These are phyloP conservation scores for Octonoba sinensis DNA, from an alignment of 2,888 invertebrate species.

Conservation along the genomic window DNA sequence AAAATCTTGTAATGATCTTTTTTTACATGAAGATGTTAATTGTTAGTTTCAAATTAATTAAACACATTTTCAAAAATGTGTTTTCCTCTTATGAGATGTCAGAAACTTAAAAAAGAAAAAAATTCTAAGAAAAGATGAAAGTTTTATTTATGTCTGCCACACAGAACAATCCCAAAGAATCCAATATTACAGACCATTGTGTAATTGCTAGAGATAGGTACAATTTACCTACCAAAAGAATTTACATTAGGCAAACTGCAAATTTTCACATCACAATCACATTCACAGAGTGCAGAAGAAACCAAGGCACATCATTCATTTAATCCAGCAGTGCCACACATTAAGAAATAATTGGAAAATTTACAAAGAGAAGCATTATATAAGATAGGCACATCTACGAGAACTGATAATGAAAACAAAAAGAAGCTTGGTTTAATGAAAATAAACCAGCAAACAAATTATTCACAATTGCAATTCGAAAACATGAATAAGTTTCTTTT, in stretches of 20 bases:
- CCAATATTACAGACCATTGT: constrained; percentile 15
- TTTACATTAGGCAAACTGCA: constrained; percentile 12
- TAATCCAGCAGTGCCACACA: background rate
- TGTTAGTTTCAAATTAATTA: too few relatives aligned
- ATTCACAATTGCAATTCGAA: too few relatives aligned
- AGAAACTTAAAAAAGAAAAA: too few relatives aligned
- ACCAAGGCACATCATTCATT: background rate
- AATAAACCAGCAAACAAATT: too few relatives aligned
- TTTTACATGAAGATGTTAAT: too few relatives aligned
- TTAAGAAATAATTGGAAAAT: constrained; percentile 5
- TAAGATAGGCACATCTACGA: background rate
- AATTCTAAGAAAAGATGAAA: background rate
- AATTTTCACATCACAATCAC: constrained; percentile 5
- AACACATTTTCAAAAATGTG: too few relatives aligned
- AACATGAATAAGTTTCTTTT: too few relatives aligned
- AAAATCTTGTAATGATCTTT: too few relatives aligned
- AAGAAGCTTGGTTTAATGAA: too few relatives aligned
- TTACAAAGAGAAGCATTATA: background rate
- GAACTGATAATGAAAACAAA: too few relatives aligned
- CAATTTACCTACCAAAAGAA: constrained; percentile 15
- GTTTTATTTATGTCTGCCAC: constrained; percentile 22
- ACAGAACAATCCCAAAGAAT: constrained; percentile 25
- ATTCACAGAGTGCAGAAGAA: constrained; percentile 3
- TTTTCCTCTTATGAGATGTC: too few relatives aligned
- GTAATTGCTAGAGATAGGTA: constrained; percentile 19